phyloP scores from a whole-genome alignment of 1,140 invertebrate genomes.

The Hydropsyche tenuis region DNA sequence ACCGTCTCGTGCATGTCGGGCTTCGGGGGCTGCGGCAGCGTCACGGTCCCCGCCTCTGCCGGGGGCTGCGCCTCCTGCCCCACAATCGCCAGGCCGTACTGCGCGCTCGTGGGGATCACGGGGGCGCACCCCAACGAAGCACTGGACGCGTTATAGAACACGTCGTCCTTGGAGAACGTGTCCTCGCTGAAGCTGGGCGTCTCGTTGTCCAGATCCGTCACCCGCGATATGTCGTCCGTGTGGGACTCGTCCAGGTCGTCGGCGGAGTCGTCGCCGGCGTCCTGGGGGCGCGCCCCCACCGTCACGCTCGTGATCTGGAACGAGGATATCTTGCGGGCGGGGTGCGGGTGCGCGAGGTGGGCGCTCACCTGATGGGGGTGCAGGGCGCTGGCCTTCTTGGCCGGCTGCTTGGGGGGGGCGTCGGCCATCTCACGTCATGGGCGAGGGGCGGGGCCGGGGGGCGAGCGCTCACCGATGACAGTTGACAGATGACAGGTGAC shows the following conservation, averaged over 20 bases:
- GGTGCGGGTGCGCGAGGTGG: constrained; percentile 63
- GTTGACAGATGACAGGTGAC: too few species aligned
- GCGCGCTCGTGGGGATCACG: constrained; percentile 82
- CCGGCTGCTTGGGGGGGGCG: neutral
- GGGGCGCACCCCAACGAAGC: constrained; percentile 77
- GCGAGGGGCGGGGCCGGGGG: neutral
- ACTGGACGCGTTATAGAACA: constrained; percentile 79
- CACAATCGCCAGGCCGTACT: constrained; percentile 82
- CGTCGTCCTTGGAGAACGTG: constrained; percentile 81
- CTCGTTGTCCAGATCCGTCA: constrained; percentile 83
- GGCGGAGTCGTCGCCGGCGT: constrained; percentile 89
- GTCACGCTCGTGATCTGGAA: constrained; percentile 92
- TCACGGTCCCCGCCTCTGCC: constrained; percentile 66
- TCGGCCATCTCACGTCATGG: constrained; percentile 16
- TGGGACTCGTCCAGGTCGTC: constrained; percentile 94
- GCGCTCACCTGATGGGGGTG: constrained; percentile 56
- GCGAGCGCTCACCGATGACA: neutral
- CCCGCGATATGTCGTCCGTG: constrained; percentile 83
- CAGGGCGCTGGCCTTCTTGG: neutral
- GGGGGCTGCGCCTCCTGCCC: constrained; percentile 63
- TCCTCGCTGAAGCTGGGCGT: constrained; percentile 86
- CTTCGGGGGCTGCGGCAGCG: constrained; percentile 64
- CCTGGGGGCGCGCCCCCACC: constrained; percentile 77
- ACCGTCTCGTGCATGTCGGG: constrained; percentile 74
- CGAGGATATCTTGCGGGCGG: constrained; percentile 76